Evolutionary conservation across 2,888 invertebrate species (phyloP).

Genomic region (Gymnosoma rotundatum): DNA sequence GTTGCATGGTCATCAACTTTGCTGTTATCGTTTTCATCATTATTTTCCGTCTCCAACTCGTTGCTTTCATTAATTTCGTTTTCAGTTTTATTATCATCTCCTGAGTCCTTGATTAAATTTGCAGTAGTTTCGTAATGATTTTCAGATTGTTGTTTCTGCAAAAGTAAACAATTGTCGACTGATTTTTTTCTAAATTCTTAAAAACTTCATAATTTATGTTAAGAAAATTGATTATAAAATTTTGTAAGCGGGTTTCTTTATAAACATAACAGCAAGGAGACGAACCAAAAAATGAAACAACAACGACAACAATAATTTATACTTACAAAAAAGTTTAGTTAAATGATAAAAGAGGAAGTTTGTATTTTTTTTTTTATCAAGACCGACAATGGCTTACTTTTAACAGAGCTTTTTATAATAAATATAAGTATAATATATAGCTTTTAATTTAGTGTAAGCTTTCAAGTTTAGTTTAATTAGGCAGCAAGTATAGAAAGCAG

Average conservation of each 20-base stretch:
- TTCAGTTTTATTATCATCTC: slow-evolving; percentile 33
- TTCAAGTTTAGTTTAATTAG: background rate
- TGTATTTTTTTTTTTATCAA: slow-evolving; percentile 67
- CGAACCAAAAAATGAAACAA: slow-evolving; percentile 34
- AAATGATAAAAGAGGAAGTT: slow-evolving; percentile 2
- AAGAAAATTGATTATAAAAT: slow-evolving; percentile 22
- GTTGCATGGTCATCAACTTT: background rate
- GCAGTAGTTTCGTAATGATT: slow-evolving; percentile 75
- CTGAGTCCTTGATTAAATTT: slow-evolving; percentile 54
- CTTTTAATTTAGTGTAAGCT: slow-evolving; percentile 19
- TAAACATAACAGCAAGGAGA: background rate
- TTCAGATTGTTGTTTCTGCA: slow-evolving; percentile 81
- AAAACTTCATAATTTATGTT: slow-evolving; percentile 21
- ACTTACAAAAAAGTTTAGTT: slow-evolving; percentile 72
- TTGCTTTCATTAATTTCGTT: slow-evolving; percentile 15
- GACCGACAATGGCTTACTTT: slow-evolving; percentile 82
- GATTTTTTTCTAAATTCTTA: slow-evolving; percentile 77
- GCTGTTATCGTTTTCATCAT: background rate
- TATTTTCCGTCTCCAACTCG: background rate
- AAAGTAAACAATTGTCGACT: slow-evolving; percentile 83
- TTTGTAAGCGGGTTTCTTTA: slow-evolving; percentile 19
- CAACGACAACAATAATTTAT: slow-evolving; percentile 13
- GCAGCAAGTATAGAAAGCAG: background rate
- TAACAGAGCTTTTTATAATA: slow-evolving; percentile 71
- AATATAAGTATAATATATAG: background rate